Base-by-base conservation (phyloP, 2,888 invertebrate genomes). In the Napeogenes inachia region DNA sequence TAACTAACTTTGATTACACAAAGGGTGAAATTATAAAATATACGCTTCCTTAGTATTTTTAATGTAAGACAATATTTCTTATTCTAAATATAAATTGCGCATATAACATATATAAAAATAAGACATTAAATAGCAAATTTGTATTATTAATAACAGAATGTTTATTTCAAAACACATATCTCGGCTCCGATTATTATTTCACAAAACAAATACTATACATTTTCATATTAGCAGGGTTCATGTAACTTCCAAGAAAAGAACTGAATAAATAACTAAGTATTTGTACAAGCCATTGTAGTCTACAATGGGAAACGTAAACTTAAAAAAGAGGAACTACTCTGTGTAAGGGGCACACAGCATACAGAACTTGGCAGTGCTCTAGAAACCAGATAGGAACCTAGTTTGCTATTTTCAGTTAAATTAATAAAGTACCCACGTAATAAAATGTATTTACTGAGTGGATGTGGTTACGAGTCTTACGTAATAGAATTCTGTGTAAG, bases 331-430 rank as follows among this genome's bases (percentile, higher is more conserved):
- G 65, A 61, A 63, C 58, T 53, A 61, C 61, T 63, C 56, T 54
- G 47, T 60, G 57, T 59, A 63, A 63, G 65, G 63, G 61, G 65
- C 61, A 59, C 65, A 61, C 54, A 56, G 64, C 61, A 62, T 59
- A 61, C 64, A 64, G 64, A 66, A 66, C 66, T 66, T 64, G 62
- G 61, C 64, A 66, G 64, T 62, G 64, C 60, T 66, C 61, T 62
- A 66, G 60, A 64, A 64, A 66, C 63, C 57, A 63, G 61, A 66
- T 61, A 62, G 61, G 63, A 64, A 66, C 60, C 66, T 64, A 64
- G 55, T 60, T 62, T 62, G 64, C 64, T 64, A 64, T 66, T 62
- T 66, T 62, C 60, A 62, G 59, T 66, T 63, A 62, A 63, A 66
- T 64, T 64, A 66, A 63, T 66, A 63, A 66, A 64, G 62, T 66